Percentiles rank a stretch among this genome's conserved stretches.
These are phyloP conservation scores for Chymomyza costata DNA, from an alignment of 1,140 invertebrate genomes.

Conservation along the genomic window DNA sequence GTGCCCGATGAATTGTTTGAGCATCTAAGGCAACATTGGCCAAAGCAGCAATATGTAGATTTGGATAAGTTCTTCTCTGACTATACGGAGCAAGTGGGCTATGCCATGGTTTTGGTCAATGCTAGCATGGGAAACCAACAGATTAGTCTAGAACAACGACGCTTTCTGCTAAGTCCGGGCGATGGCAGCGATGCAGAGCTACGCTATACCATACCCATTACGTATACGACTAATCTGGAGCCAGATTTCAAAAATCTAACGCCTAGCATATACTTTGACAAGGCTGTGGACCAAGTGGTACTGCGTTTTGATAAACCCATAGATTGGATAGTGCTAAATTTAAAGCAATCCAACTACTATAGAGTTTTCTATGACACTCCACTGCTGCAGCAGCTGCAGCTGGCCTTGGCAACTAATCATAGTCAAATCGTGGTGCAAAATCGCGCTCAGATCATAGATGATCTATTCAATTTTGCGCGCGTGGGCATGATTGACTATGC, in stretches of 20 bases:
- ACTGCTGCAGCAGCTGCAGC: constrained; percentile 76
- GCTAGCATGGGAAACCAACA: background rate
- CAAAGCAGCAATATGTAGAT: constrained; percentile 16
- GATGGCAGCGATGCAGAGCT: constrained; percentile 44
- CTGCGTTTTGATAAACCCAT: constrained; percentile 37
- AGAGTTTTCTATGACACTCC: constrained; percentile 79
- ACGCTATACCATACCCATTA: constrained; percentile 81
- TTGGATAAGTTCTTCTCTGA: constrained; percentile 77
- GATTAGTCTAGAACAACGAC: constrained; percentile 66
- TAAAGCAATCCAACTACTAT: constrained; percentile 78
- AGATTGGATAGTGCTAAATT: constrained; percentile 76
- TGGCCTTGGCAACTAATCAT: constrained; percentile 73
- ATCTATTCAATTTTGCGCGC: constrained; percentile 82
- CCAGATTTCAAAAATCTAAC: constrained; percentile 77
- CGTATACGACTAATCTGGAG: constrained; percentile 77
- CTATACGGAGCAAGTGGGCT: constrained; percentile 94
- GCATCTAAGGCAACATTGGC: constrained; percentile 38
- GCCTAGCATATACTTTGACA: constrained; percentile 74
- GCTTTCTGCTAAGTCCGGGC: constrained; percentile 76
- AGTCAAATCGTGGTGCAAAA: constrained; percentile 81
- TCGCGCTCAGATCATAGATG: constrained; percentile 86
- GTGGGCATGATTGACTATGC: constrained; percentile 77
- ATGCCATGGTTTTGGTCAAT: constrained; percentile 84
- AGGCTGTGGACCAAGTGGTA: constrained; percentile 65
- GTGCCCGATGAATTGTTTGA: constrained; percentile 37